Evolutionary conservation across 1,140 invertebrate species (phyloP).

Genomic region (Zelostemma sp.): DNA sequence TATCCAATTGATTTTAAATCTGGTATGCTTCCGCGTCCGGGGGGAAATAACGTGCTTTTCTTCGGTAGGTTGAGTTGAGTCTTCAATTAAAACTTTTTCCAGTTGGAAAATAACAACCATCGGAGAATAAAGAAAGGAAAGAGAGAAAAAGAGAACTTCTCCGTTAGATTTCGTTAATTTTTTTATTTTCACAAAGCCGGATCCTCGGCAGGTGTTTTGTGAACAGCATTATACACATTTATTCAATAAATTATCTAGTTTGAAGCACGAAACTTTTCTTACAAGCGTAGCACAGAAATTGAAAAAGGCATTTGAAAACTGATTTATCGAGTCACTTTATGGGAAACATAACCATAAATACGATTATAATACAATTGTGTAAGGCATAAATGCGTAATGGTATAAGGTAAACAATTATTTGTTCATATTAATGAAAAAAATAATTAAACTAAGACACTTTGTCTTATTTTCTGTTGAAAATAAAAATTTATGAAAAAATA

Average conservation of each 20-base stretch:
- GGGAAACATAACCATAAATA: no score
- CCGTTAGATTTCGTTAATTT: conserved; percentile 19
- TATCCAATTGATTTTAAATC: conserved; percentile 66
- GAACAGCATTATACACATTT: conserved; percentile 28
- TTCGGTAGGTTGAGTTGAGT: conserved; percentile 38
- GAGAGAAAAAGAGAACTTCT: conserved; percentile 33
- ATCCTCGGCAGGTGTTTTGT: conserved; percentile 15
- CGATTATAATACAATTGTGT: no score
- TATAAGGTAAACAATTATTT: no score
- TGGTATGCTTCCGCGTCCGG: conserved; percentile 58
- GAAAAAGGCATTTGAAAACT: no score
- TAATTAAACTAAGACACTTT: no score
- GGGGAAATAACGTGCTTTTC: conserved; percentile 58
- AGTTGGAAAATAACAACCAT: conserved; percentile 56
- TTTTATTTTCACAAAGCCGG: conserved; percentile 29
- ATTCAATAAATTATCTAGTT: conserved; percentile 30
- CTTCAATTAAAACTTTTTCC: conserved; percentile 64
- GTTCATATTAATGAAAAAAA: no score
- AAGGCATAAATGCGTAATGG: no score
- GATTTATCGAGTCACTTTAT: no score
- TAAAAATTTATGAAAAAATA: no score
- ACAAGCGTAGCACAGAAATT: no score
- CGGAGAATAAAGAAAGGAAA: conserved; percentile 11
- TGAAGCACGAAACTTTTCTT: no score
- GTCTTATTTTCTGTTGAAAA: no score